Base-by-base conservation (phyloP, 2,888 invertebrate genomes). In the Eupithecia insigniata region DNA sequence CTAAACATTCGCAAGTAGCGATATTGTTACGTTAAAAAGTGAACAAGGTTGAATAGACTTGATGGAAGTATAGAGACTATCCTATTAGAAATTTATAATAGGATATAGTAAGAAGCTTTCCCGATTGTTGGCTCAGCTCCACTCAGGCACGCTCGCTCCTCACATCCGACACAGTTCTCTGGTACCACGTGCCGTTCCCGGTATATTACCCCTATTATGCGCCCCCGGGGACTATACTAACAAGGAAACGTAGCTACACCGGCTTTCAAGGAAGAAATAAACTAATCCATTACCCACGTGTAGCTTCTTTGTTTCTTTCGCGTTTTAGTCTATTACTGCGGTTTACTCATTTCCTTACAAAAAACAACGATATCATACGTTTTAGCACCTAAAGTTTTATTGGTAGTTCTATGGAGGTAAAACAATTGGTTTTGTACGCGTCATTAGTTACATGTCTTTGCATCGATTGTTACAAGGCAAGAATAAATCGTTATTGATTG, bases 91-190 rank as follows among this genome's bases (percentile, higher is more conserved):
- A 26, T 14, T 0, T 26, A 34, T 62, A 34, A 62, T 62, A 30
- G 30, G 32, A 18, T 1, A 22, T 22, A 22, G 34, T 62, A n/a
- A 55, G 61, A 22, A 62, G 34, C 12, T 62, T 30, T 14, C 81
- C 81, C 71, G 66, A 71, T 78, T 76, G 77, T 71, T 70, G 72
- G 62, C 78, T 77, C 77, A 78, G 81, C 81, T 81, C 87, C 87
- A 86, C 89, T 89, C 84, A 76, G 84, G 86, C 86, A 87, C 87
- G 87, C 85, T 86, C 80, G 79, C 72, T 78, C 76, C 80, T 80
- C 75, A 72, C 73, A 73, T 71, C 75, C 73, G 75, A 70, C 70
- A 71, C 58, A 46, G 70, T 69, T 74, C 73, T 69, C 70, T 65
- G 70, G 75, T 51, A 68, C 71, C 78, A 76, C 75, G 72, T 73